Conservation (phyloP, 2,888 invertebrate species). For the Cheilosia pagana region DNA sequence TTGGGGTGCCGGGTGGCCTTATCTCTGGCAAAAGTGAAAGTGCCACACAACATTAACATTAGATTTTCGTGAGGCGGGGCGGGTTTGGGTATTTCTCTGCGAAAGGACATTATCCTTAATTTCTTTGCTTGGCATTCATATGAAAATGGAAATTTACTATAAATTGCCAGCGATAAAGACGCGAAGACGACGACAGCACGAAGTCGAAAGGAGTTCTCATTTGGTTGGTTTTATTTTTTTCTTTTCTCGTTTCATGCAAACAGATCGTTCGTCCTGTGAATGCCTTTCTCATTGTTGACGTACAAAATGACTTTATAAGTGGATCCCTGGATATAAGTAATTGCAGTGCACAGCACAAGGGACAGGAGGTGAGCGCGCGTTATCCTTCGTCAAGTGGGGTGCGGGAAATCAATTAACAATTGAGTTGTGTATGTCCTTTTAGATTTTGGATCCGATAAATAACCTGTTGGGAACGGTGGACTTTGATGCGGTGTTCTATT, state of each 20-base stretch:
- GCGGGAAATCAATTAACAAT: conserved; percentile 31
- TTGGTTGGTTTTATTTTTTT: conserved; percentile 55
- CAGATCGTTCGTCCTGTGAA: conserved; percentile 93
- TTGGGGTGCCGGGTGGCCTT: conserved; percentile 13
- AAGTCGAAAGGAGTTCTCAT: conserved; percentile 36
- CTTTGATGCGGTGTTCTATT: conserved; percentile 96
- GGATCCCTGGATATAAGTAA: conserved; percentile 96
- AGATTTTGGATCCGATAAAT: conserved; percentile 91
- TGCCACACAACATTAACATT: conserved; percentile 66
- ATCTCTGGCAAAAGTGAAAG: conserved; percentile 56
- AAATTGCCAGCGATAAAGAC: conserved; percentile 68
- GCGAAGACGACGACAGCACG: conserved; percentile 26
- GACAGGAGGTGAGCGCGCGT: conserved; percentile 88
- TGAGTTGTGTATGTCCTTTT: conserved; percentile 36
- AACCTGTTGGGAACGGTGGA: conserved; percentile 90
- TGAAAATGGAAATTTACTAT: conserved; percentile 70
- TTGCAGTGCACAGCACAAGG: conserved; percentile 96
- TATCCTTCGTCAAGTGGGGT: conserved; percentile 9
- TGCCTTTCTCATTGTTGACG: conserved; percentile 96
- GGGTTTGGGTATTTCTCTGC: conserved; percentile 26
- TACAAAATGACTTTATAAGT: conserved; percentile 98
- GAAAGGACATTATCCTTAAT: conserved; percentile 64
- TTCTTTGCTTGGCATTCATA: conserved; percentile 61
- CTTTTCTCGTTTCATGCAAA: conserved; percentile 53
- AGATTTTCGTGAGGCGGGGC: conserved; percentile 27